Evolutionary conservation across 2,113 vertebrate species (phyloP), one percentile per base, ranked within the genome.

Genomic region (Grus americana): DNA sequence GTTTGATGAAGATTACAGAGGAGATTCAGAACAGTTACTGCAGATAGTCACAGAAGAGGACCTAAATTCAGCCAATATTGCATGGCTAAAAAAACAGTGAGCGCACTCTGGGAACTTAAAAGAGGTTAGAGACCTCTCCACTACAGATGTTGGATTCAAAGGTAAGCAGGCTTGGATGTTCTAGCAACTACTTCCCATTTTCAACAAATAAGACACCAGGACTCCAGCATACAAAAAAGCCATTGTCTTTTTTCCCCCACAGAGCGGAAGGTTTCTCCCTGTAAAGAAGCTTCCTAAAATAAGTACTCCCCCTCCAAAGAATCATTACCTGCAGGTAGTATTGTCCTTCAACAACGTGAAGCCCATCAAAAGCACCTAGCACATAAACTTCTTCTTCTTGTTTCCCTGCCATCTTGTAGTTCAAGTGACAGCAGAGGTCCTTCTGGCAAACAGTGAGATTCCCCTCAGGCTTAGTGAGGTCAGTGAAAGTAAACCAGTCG

Each of bases 321-420:
- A 46, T 70, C 22, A 62, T 90, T 97, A 98, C 98, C 98, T 98
- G 98, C 42, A 98, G 62, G 42, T 98, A 98, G 74, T 98, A 98
- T 26, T 97, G 90, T 67, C 98, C 97, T 97, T 98, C 97, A 32
- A 91, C 55, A 10, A 61, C 87, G 40, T 98, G 98, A 81, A 98
- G 97, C 30, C 91, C 96, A 49, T 98, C 95, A 30, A 98, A 98
- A 75, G 74, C 95, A 73, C 98, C 98, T 5, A 98, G 79, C 5
- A 76, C 98, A 27, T 97, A 98, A 21, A 87, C n/a, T 83, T 98
- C 98, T 61, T 98, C 93, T 62, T 83, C 65, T 92, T 2, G 12
- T 70, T 97, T 97, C 88, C 88, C 73, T 38, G 50, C 75, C 95
- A 97, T 97, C 67, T 73, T 85, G 54, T 98, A 98, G 50, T 50